Evolutionary conservation across 2,113 vertebrate genomes (phyloP), one percentile per base, ranked within the genome.

Genomic region (Panurus biarmicus): DNA sequence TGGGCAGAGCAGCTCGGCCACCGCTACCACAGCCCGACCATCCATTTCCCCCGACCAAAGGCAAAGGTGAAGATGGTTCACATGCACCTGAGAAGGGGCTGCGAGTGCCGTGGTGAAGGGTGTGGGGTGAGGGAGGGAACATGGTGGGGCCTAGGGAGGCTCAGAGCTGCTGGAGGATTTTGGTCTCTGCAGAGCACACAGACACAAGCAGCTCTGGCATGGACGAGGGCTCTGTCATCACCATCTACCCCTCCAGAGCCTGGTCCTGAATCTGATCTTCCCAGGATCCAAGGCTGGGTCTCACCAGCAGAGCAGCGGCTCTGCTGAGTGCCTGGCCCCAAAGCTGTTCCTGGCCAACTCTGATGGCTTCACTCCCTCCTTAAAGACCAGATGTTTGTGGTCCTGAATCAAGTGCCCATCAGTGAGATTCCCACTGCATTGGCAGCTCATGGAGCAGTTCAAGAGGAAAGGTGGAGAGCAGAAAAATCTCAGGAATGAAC

Each of bases 101-200:
- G 33, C 67, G 36, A 51, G 45, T 16, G 58, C 67, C 0, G 6
- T 8, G 12, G 36, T 60, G 86, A 40, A 36, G 23, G 45, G 25
- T 8, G 20, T 5, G 7, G 56, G 58, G 31, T 6, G 11, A 77
- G 29, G 19, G 51, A 53, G 14, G 9, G 13, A 24, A 22, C 22
- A 5, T 1, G 3, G 6, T 0, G 3, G 6, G 4, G 15, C 19
- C 5, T 4, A 2, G 26, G 2, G 56, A 31, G 14, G 26, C 35
- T 40, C 2, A 0, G 48, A 75, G 62, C 70, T 9, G 2, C 66
- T 45, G 2, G 3, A 51, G 42, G 54, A 42, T 61, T 67, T 61
- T 5, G 2, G 44, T 42, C 56, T 77, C 28, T 62, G 70, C 47
- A 57, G 53, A 88, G 53, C 18, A 62, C 65, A 45, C 0, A 11